phyloP scores from a whole-genome alignment of 64 coral and sea anemone species.

The Actinia tenebrosa region DNA sequence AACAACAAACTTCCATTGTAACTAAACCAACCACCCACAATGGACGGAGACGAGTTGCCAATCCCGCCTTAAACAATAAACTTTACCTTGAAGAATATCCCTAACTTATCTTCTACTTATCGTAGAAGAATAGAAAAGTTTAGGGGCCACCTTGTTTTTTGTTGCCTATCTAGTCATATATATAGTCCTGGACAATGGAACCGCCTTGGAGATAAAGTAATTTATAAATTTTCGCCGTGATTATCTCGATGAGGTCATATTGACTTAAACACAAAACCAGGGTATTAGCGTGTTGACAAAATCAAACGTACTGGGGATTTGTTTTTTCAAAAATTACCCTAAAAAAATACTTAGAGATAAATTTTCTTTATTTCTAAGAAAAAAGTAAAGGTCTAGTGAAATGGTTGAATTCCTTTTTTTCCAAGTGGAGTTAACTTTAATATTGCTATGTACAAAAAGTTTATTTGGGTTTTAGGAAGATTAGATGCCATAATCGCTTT shows the following conservation, averaged over 20 bases:
- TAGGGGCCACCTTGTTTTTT: background rate
- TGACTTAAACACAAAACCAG: background rate
- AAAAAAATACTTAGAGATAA: background rate
- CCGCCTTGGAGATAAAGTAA: background rate
- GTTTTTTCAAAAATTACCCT: background rate
- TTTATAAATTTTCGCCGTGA: background rate
- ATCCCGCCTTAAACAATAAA: too few relatives aligned
- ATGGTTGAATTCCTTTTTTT: background rate
- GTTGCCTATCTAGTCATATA: background rate
- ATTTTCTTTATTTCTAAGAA: background rate
- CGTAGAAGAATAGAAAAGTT: background rate
- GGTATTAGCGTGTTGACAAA: background rate
- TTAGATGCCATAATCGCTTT: background rate
- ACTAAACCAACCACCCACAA: background rate
- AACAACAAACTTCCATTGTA: background rate
- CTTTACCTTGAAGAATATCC: background rate
- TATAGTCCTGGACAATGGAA: background rate
- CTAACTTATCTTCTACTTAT: background rate
- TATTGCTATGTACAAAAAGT: too few relatives aligned
- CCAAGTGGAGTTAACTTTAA: background rate
- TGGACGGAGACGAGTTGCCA: background rate
- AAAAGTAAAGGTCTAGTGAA: background rate
- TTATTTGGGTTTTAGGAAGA: background rate
- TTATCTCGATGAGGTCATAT: background rate
- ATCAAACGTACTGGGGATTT: background rate